A percentile compares a stretch with the other conserved stretches of the same genome.
These are phyloP conservation scores for Gallinago paraguaiae DNA, from an alignment of 2,113 vertebrate species.

Conservation along the genomic window DNA sequence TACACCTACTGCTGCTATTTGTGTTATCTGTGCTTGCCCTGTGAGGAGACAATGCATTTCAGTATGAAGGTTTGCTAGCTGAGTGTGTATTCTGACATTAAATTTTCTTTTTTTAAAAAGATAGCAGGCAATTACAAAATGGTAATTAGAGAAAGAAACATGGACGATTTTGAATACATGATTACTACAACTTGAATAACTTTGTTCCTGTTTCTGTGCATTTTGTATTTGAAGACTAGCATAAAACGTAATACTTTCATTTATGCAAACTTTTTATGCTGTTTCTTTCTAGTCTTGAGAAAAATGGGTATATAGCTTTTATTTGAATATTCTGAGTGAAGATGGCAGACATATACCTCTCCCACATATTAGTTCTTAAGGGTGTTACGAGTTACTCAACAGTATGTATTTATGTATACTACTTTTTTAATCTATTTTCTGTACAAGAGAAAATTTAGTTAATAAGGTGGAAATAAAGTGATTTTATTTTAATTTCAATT, in stretches of 20 bases:
- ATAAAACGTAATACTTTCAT: neutral
- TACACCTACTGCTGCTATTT: neutral
- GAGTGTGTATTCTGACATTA: neutral
- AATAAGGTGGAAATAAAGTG: neutral
- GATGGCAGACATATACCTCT: neutral
- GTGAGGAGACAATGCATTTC: neutral
- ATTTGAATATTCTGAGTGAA: neutral
- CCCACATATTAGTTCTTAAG: neutral
- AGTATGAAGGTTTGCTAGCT: neutral
- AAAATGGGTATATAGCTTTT: neutral
- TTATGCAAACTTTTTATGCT: neutral
- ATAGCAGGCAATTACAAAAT: neutral
- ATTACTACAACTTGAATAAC: neutral
- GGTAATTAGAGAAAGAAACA: neutral
- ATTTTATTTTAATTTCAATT: neutral
- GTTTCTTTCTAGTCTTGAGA: neutral
- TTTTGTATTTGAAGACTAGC: neutral
- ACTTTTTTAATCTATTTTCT: neutral
- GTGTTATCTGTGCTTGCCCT: neutral
- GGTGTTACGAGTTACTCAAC: neutral
- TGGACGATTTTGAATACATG: neutral
- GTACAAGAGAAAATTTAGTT: neutral
- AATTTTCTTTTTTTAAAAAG: neutral
- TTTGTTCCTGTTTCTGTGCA: neutral
- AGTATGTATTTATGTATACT: neutral